Evolutionary conservation across 2,797 vertebrate species (phyloP).

Genomic region (Salarias fasciatus): DNA sequence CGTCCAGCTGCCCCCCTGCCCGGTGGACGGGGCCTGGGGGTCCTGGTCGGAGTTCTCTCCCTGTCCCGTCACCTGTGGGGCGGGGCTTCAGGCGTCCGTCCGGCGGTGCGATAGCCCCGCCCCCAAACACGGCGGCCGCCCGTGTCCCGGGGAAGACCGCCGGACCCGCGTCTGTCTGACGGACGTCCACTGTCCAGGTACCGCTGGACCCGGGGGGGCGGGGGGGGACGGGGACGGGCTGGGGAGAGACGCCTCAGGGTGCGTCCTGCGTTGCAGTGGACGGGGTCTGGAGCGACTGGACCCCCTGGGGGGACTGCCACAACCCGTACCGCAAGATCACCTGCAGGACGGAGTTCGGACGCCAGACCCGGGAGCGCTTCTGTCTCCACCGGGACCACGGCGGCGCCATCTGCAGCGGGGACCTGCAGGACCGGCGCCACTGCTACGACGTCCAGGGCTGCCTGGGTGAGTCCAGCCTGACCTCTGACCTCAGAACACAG

Average conservation of each 20-base stretch:
- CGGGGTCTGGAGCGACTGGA: slow-evolving; percentile 63
- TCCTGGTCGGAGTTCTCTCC: slow-evolving; percentile 56
- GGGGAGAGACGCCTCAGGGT: too few relatives aligned
- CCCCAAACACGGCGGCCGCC: slow-evolving; percentile 38
- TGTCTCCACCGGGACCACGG: slow-evolving; percentile 47
- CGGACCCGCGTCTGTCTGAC: slow-evolving; percentile 40
- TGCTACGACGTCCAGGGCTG: slow-evolving; percentile 56
- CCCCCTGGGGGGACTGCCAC: slow-evolving; percentile 7
- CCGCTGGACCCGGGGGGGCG: too few relatives aligned
- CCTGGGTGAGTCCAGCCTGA: slow-evolving; percentile 9
- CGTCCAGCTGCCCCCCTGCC: slow-evolving; percentile 41
- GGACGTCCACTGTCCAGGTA: slow-evolving; percentile 65
- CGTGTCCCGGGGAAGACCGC: slow-evolving; percentile 41
- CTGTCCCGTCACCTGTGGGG: slow-evolving; percentile 68
- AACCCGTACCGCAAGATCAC: not conserved
- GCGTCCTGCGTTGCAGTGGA: slow-evolving; percentile 50
- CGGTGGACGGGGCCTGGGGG: slow-evolving; percentile 64
- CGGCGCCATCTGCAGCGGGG: slow-evolving; percentile 41
- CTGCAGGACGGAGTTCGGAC: slow-evolving; percentile 16
- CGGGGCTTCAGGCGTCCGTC: slow-evolving; percentile 52
- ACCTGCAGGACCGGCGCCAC: not conserved
- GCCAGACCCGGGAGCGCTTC: not conserved
- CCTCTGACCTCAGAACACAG: not conserved
- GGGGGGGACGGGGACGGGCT: too few relatives aligned
- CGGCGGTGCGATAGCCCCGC: slow-evolving; percentile 56